A percentile compares a stretch with the other conserved stretches of the same genome.
These are phyloP conservation scores for Miichthys miiuy DNA, from an alignment of 2,797 vertebrate species.

Conservation along the genomic window DNA sequence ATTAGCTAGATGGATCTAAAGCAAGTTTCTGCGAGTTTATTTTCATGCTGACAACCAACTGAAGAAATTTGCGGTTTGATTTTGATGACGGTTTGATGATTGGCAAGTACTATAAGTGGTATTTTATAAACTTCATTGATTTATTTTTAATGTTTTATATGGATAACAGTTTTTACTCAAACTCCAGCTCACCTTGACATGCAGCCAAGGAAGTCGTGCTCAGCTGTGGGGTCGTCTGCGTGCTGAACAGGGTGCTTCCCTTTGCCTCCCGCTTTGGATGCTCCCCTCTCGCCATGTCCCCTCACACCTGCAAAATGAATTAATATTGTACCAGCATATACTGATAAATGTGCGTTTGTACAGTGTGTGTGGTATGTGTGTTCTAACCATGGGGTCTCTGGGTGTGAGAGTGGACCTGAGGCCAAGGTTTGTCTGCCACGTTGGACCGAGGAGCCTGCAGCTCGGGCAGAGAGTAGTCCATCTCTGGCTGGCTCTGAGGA, in stretches of 20 bases:
- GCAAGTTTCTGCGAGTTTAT: background rate
- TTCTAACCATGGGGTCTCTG: conserved; percentile 90
- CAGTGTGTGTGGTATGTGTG: background rate
- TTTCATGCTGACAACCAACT: background rate
- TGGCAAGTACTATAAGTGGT: background rate
- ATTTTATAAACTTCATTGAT: too few species aligned
- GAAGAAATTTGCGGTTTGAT: background rate
- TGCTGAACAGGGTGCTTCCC: conserved; percentile 83
- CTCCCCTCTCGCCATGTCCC: conserved; percentile 82
- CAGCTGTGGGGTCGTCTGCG: conserved; percentile 82
- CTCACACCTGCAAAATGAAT: conserved; percentile 65
- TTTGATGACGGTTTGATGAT: background rate
- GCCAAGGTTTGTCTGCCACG: conserved; percentile 86
- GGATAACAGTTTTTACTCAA: too few species aligned
- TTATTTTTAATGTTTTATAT: too few species aligned
- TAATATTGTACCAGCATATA: background rate
- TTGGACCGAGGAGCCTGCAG: conserved; percentile 85
- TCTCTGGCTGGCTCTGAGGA: conserved; percentile 92
- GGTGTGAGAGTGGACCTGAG: conserved; percentile 83
- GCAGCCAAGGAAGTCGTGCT: conserved; percentile 97
- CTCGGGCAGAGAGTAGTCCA: conserved; percentile 88
- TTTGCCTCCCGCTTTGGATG: conserved; percentile 76
- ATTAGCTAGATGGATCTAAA: background rate
- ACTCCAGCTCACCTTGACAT: conserved; percentile 91
- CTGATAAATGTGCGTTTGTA: background rate